A percentile compares a stretch with the other conserved stretches of the same genome.
These are phyloP conservation scores for Sialis lutaria DNA, from an alignment of 2,888 invertebrate genomes.

Conservation along the genomic window DNA sequence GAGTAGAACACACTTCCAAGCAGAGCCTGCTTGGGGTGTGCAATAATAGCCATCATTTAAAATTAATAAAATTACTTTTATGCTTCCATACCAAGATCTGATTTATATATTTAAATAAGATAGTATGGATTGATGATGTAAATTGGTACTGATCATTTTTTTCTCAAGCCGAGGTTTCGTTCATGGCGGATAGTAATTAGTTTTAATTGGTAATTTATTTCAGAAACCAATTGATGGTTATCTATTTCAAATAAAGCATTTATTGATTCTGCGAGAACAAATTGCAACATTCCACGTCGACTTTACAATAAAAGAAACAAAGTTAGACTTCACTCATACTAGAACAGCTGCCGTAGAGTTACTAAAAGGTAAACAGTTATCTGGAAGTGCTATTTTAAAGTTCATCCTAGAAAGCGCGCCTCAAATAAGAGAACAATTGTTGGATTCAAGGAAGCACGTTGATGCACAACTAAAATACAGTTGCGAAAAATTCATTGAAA, in stretches of 20 bases:
- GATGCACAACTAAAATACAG: constrained; percentile 79
- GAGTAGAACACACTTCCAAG: no score
- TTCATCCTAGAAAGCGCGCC: constrained; percentile 88
- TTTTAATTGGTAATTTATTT: constrained; percentile 11
- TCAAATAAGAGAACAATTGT: constrained; percentile 74
- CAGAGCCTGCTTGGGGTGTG: no score
- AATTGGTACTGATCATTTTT: no score
- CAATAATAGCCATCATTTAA: no score
- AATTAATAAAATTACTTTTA: no score
- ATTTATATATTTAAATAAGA: no score
- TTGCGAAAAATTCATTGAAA: constrained; percentile 76
- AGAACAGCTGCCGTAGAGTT: constrained; percentile 69
- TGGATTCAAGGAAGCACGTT: constrained; percentile 92
- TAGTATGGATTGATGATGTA: no score
- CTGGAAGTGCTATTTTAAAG: constrained; percentile 83
- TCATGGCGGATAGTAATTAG: neutral
- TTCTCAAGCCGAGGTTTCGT: no score
- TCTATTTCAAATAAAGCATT: constrained; percentile 94
- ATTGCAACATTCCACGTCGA: constrained; percentile 97
- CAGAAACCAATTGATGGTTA: constrained; percentile 77
- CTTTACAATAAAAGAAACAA: constrained; percentile 81
- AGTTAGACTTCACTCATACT: constrained; percentile 83
- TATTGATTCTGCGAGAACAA: constrained; percentile 91
- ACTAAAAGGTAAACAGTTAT: constrained; percentile 42
- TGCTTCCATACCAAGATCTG: no score